A percentile compares a stretch with the other conserved stretches of the same genome.
Conservation (phyloP, 2,113 vertebrate species). For the Alosa alosa region DNA sequence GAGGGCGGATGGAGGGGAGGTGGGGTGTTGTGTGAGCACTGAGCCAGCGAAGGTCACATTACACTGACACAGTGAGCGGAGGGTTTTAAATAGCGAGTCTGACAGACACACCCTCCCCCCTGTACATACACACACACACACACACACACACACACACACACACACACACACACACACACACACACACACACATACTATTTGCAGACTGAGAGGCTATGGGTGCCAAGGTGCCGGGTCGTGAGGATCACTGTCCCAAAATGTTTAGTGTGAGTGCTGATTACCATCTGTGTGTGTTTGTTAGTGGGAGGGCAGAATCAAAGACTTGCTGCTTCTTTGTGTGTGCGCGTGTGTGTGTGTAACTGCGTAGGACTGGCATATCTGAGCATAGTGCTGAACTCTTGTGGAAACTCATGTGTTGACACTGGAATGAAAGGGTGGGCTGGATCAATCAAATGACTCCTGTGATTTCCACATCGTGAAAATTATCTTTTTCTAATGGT, state of each 20-base stretch:
- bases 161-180: neutral
- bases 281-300: conserved; percentile 6
- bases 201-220: conserved; percentile 41
- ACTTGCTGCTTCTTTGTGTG: conserved; percentile 12
- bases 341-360: neutral
- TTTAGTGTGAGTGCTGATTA: conserved; percentile 26
- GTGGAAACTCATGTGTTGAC: neutral
- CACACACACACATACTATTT: neutral
- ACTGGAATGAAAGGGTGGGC: neutral
- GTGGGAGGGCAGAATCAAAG: neutral
- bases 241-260: conserved; percentile 24
- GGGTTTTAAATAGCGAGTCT: conserved; percentile 73
- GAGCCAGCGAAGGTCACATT: conserved; percentile 69
- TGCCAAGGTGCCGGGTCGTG: conserved; percentile 35
- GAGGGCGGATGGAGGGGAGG: neutral
- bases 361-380: neutral
- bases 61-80: conserved; percentile 73
- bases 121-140: neutral
- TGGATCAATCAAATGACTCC: neutral
- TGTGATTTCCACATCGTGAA: neutral
- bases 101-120: conserved; percentile 64
- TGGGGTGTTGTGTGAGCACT: conserved; percentile 32
- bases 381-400: neutral
- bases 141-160: neutral
- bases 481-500: neutral